Base-by-base conservation (phyloP, 2,888 invertebrate genomes). In the Glaucopsyche alexis region DNA sequence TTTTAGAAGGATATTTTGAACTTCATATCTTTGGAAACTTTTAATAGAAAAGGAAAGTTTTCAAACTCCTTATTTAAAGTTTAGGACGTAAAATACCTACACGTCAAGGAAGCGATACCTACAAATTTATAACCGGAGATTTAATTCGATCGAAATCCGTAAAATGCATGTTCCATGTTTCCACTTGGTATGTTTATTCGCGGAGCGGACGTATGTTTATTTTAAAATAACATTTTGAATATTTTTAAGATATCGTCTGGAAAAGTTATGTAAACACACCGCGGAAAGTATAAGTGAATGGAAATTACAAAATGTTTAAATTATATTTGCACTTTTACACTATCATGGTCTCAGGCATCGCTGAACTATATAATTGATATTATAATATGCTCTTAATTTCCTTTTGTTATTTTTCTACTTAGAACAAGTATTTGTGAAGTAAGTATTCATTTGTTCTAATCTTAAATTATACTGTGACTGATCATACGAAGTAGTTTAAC, bases 191-290 rank as follows among this genome's bases (percentile, higher is more conserved):
- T 78, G 77, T 77, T 78, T 77, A 77, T 77, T 76, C 73, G 74
- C 64, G 29, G 69, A 76, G 72, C 75, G 75, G 75, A 75, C 75
- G 74, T 77, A 72, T 77, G 78, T 78, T 76, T 75, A 76, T 78
- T 78, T 74, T 74, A 72, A 77, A 77, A 76, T 76, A 75, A 75
- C 75, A 72, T 74, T 75, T 74, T 29, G 60, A 75, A 72, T 74
- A 76, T 77, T 77, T 73, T 49, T 71, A 73, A 71, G 60, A 71
- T 73, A 75, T 75, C 73, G 52, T 65, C 73, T 66, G 74, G 42
- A 42, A 55, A 69, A 55, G 45, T 47, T 74, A 70, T 73, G 45
- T 72, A 71, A 71, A 55, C 50, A 74, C 14, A 66, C 42, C 55
- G 8, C 38, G 65, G 14, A 65, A 65, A 65, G 40, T 55, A 19